Conservation (phyloP, 2,113 vertebrate genomes). For the Chaetops frenatus region DNA sequence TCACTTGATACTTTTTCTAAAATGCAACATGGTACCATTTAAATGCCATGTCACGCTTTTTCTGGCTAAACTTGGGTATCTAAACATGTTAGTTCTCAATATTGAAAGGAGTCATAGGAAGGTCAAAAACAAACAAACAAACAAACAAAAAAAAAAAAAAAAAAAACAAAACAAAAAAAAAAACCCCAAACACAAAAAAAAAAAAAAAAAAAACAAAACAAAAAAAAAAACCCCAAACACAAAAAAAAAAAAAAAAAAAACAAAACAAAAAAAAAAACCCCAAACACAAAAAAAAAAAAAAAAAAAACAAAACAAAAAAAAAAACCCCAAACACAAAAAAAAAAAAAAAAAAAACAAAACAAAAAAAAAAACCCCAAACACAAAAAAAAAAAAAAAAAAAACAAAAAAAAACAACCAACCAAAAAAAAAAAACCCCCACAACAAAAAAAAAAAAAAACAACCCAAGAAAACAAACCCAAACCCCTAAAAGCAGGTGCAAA, state of each 20-base stretch:
- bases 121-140: background rate
- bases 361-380: background rate
- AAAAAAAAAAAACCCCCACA: too few relatives aligned
- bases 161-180: background rate
- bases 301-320: background rate
- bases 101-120: background rate
- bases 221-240: too few relatives aligned
- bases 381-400: too few relatives aligned
- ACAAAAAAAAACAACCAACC: background rate
- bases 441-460: background rate
- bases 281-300: too few relatives aligned
- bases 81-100: background rate
- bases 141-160: too few relatives aligned
- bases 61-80: background rate
- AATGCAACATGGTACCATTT: background rate
- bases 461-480: background rate
- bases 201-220: background rate
- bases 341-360: background rate
- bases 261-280: background rate
- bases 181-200: background rate
- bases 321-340: too few relatives aligned
- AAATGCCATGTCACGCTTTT: background rate
- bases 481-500: background rate
- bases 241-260: too few relatives aligned
- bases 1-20: background rate